These are phyloP conservation scores for Ptilodon capucinus DNA, from an alignment of 2,888 invertebrate genomes.

Conservation along the genomic window DNA sequence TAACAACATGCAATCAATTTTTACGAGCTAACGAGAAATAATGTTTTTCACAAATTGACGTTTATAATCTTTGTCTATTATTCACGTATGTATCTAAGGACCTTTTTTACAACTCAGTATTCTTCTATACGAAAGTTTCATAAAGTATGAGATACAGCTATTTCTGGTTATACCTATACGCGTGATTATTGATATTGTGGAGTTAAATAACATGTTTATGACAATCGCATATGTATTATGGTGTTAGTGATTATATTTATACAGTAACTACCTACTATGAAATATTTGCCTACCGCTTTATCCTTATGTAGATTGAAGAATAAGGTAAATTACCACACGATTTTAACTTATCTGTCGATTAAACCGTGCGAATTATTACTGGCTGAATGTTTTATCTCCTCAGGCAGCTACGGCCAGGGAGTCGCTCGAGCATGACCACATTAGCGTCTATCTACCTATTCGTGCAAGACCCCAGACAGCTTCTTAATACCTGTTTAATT, in stretches of 20 bases:
- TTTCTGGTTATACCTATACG: too few species aligned
- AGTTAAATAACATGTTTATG: too few species aligned
- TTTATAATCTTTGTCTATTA: not conserved
- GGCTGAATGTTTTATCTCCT: slow-evolving; percentile 23
- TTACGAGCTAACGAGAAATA: not conserved
- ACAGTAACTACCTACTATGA: too few species aligned
- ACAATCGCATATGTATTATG: too few species aligned
- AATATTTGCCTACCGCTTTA: not conserved
- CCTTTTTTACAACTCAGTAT: too few species aligned
- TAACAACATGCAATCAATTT: slow-evolving; percentile 14
- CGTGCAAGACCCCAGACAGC: slow-evolving; percentile 36
- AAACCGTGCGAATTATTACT: slow-evolving; percentile 20
- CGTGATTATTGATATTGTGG: too few species aligned
- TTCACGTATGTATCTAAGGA: too few species aligned
- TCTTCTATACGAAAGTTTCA: too few species aligned
- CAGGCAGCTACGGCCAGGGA: slow-evolving; percentile 11
- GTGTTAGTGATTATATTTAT: too few species aligned
- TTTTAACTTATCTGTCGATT: slow-evolving; percentile 13
- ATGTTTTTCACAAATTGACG: not conserved
- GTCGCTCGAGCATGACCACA: slow-evolving; percentile 49
- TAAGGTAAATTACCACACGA: not conserved
- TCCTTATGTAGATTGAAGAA: not conserved
- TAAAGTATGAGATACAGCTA: too few species aligned
- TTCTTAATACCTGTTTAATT: slow-evolving; percentile 38
- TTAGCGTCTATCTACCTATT: slow-evolving; percentile 51